A percentile compares a stretch with the other conserved stretches of the same genome.
Evolutionary conservation across 2,113 vertebrate genomes (phyloP).

Genomic region (Crotalus horridus): DNA sequence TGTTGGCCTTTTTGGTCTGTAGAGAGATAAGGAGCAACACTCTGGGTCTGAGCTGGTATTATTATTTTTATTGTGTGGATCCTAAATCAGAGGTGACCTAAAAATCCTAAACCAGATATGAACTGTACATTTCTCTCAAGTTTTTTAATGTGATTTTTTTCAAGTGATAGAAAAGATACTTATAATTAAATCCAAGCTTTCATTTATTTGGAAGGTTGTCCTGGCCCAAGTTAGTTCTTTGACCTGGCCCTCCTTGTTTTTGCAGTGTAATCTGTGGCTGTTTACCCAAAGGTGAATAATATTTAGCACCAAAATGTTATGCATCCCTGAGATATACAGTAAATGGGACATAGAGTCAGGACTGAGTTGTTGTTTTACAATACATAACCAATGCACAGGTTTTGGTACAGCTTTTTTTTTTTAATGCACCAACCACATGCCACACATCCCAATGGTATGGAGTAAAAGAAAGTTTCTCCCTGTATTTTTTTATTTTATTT

Average conservation of each 20-base stretch:
- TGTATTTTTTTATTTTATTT: neutral
- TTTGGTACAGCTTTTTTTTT: neutral
- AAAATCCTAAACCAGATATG: neutral
- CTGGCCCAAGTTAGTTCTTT: neutral
- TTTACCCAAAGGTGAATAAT: neutral
- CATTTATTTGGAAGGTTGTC: neutral
- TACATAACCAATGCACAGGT: neutral
- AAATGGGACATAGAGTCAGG: neutral
- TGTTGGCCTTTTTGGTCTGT: neutral
- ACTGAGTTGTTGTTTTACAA: neutral
- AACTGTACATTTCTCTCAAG: neutral
- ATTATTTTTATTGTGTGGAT: neutral
- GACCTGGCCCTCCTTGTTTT: neutral
- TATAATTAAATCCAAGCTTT: neutral
- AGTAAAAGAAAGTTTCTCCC: neutral
- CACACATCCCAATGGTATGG: neutral
- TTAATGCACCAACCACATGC: neutral
- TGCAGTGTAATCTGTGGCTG: neutral
- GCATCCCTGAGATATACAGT: neutral
- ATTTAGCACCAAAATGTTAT: neutral
- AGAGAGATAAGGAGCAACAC: neutral
- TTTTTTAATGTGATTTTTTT: neutral
- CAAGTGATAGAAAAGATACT: neutral
- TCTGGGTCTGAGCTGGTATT: neutral
- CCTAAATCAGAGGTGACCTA: neutral